Conservation (phyloP, 1,140 invertebrate species). For the Drosophila lacteicornis region DNA sequence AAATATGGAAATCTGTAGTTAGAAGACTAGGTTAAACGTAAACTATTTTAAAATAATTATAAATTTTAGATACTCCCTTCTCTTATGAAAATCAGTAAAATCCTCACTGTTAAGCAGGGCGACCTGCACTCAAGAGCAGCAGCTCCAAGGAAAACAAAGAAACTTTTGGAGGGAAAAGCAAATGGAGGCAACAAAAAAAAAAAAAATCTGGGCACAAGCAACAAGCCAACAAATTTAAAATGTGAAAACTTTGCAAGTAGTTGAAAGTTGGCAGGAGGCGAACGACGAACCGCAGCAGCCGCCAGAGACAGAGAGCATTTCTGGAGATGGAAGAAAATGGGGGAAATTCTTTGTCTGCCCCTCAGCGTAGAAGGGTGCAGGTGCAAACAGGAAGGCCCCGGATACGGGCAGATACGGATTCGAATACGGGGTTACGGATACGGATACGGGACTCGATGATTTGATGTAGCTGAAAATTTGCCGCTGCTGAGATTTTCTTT, state of each 20-base stretch:
- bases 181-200: conserved; percentile 14
- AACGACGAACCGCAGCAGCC: conserved; percentile 73
- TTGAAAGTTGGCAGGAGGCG: conserved; percentile 62
- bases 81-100: background rate
- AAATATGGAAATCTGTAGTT: too few species aligned
- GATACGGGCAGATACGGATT: conserved; percentile 42
- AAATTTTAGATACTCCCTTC: background rate
- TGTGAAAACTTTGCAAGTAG: conserved; percentile 74
- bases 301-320: conserved; percentile 48
- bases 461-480: conserved; percentile 59
- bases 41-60: too few species aligned
- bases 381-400: conserved; percentile 57
- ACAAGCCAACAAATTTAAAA: conserved; percentile 79
- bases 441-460: conserved; percentile 71
- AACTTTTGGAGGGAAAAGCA: conserved; percentile 17
- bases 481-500: conserved; percentile 81
- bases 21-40: too few species aligned
- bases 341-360: conserved; percentile 60
- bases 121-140: conserved; percentile 29
- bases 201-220: conserved; percentile 46
- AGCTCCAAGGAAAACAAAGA: conserved; percentile 46
- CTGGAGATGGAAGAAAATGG: conserved; percentile 34
- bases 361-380: conserved; percentile 24
- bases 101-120: background rate
- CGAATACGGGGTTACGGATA: conserved; percentile 1